Base-by-base conservation (phyloP, 2,113 vertebrate genomes). In the Pollimyrus isidori region DNA sequence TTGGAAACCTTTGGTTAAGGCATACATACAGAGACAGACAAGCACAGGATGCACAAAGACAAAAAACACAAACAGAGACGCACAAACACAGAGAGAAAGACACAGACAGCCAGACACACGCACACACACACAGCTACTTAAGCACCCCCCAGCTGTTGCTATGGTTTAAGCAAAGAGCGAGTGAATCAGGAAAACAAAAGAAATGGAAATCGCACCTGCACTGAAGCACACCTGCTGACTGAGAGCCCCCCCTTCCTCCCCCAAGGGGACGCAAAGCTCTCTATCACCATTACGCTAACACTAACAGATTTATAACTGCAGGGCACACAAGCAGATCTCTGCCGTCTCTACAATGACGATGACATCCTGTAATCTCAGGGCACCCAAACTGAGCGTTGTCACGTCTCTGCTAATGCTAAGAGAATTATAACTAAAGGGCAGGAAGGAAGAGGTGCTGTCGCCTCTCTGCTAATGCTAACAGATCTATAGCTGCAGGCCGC, bases 161-260 rank as follows among this genome's bases (percentile, higher is more conserved):
- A 89, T 88, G 88, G 86, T 84, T 53, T 90, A 91, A 91, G 91
- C 30, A 45, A 26, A 19, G 76, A 56, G 11, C n/a, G 80, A 35
- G 9, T 15, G 84, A 35, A 88, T 46, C 10, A 76, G 52, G 39
- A 35, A 62, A 76, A 83, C 90, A 90, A 89, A 91, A 90, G 69
- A 90, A 89, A 53, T 83, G 87, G n/a, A 58, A 90, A 91, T 90
- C n/a, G 89, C 87, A 92, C 90, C 91, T 93, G 92, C 88, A 46
- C n/a, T 49, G 58, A 87, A 35, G 87, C 45, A 30, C 82, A 89
- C 56, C 50, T 9, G 80, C 65, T 21, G 50, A 39, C 91, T 92
- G 87, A 91, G 39, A 7, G 76, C 23, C 21, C 23, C 42, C n/a
- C 42, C n/a, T 21, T 4, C 80, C 35, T 39, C 19, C 39, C 42